Evolutionary conservation across 2,113 vertebrate genomes (phyloP).

Genomic region (Parotia lawesii): DNA sequence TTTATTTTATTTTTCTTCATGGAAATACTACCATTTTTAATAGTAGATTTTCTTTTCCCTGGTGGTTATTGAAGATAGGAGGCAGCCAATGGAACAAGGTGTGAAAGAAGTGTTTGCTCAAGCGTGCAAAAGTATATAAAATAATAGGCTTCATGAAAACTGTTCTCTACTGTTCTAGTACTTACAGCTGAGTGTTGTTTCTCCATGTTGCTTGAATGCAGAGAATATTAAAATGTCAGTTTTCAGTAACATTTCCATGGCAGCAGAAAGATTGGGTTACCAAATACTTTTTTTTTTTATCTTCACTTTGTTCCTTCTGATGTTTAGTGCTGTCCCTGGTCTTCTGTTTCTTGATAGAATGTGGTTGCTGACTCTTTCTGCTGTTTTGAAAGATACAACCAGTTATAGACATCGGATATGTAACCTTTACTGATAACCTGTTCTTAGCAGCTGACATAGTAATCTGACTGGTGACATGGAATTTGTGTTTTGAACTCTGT

Average conservation of each 20-base stretch:
- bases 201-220: not conserved
- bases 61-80: not conserved
- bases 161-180: not conserved
- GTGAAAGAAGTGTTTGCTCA: not conserved
- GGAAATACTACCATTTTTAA: not conserved
- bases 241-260: not conserved
- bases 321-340: not conserved
- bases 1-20: not conserved
- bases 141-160: not conserved
- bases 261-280: not conserved
- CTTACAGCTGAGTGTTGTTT: not conserved
- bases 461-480: not conserved
- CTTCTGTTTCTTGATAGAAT: not conserved
- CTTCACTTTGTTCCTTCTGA: not conserved
- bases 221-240: not conserved
- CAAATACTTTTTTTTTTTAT: not conserved
- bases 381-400: not conserved
- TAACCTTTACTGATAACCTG: not conserved
- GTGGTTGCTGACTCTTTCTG: not conserved
- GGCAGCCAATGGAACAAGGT: not conserved
- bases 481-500: not conserved
- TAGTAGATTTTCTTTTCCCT: not conserved
- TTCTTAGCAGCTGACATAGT: not conserved
- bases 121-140: not conserved
- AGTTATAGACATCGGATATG: not conserved